A percentile compares a stretch with the other conserved stretches of the same genome.
Evolutionary conservation across 2,888 invertebrate genomes (phyloP).

Genomic region (Steinernema scapterisci): DNA sequence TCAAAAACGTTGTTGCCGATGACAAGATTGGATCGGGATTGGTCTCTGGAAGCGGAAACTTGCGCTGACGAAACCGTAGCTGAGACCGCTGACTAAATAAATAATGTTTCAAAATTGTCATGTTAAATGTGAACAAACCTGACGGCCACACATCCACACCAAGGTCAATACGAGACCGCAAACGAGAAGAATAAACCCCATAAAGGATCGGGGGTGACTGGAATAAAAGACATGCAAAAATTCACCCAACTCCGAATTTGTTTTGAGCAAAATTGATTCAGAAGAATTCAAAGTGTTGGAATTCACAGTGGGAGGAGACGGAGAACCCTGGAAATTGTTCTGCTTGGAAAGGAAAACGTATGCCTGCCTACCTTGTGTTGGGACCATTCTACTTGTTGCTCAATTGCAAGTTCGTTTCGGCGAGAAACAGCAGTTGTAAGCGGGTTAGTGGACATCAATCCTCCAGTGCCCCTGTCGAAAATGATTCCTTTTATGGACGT

Average conservation of each 20-base stretch:
- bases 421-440: too few species aligned
- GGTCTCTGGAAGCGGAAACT: background rate
- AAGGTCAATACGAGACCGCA: conserved; percentile 45
- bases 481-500: background rate
- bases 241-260: background rate
- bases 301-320: too few species aligned
- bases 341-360: too few species aligned
- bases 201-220: background rate
- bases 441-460: too few species aligned
- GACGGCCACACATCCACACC: conserved; percentile 57
- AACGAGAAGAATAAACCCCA: conserved; percentile 35
- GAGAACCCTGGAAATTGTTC: too few species aligned
- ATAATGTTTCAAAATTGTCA: too few species aligned
- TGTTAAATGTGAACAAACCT: too few species aligned
- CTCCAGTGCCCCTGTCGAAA: too few species aligned
- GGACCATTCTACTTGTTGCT: too few species aligned
- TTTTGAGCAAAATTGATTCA: background rate
- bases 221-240: background rate
- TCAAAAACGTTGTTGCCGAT: background rate
- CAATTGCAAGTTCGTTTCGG: too few species aligned
- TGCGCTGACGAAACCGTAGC: background rate
- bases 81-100: conserved; percentile 5
- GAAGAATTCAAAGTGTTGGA: background rate
- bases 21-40: background rate
- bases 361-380: too few species aligned